phyloP scores from a whole-genome alignment of 1,140 invertebrate genomes.

The Drosophila repleta region DNA sequence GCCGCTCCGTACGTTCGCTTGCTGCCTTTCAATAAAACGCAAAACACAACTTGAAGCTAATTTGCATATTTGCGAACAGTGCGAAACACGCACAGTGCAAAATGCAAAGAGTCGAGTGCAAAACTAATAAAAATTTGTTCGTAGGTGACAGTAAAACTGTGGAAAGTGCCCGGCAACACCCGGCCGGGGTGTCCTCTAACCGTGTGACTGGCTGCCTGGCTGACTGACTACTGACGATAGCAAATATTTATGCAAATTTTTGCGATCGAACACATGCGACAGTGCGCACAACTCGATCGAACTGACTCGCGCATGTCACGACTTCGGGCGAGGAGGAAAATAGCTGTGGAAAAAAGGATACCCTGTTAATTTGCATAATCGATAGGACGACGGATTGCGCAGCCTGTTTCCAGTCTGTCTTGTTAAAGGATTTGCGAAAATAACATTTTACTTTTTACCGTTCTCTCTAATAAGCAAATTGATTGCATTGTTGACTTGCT shows the following conservation, averaged over 20 bases:
- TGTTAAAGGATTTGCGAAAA: slow-evolving; percentile 78
- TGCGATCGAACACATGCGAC: slow-evolving; percentile 51
- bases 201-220: not conserved
- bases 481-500: slow-evolving; percentile 75
- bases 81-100: slow-evolving; percentile 60
- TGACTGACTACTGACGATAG: slow-evolving; percentile 21
- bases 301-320: slow-evolving; percentile 13
- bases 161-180: slow-evolving; percentile 20
- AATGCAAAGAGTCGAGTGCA: slow-evolving; percentile 59
- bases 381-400: slow-evolving; percentile 24
- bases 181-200: slow-evolving; percentile 23
- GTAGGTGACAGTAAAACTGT: slow-evolving; percentile 51
- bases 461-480: slow-evolving; percentile 63
- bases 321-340: not conserved
- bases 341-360: slow-evolving; percentile 37
- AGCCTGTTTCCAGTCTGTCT: slow-evolving; percentile 43
- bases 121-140: slow-evolving; percentile 72
- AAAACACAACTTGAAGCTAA: slow-evolving; percentile 76
- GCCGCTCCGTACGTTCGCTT: not conserved
- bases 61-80: slow-evolving; percentile 74
- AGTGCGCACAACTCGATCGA: slow-evolving; percentile 35
- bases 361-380: slow-evolving; percentile 76
- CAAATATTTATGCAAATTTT: slow-evolving; percentile 71
- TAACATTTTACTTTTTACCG: slow-evolving; percentile 48
- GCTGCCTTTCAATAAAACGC: slow-evolving; percentile 51